These are phyloP conservation scores for Brevipalpus yothersi DNA, from an alignment of 1,140 invertebrate genomes.

Conservation along the genomic window DNA sequence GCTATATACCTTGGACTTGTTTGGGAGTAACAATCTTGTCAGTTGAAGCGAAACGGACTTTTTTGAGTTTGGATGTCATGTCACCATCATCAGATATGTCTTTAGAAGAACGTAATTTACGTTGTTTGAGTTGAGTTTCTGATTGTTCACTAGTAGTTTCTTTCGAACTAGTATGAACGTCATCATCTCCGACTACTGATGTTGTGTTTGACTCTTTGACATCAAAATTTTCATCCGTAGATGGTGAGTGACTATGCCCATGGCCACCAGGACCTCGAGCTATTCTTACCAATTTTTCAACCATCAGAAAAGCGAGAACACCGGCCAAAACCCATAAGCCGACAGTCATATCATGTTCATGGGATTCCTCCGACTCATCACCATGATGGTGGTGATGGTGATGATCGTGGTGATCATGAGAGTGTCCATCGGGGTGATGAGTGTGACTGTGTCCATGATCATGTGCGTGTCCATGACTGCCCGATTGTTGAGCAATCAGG, in stretches of 20 bases:
- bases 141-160: not conserved
- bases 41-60: not conserved
- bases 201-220: too few relatives aligned
- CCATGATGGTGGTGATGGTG: conserved; percentile 18
- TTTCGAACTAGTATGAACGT: not conserved
- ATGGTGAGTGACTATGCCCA: conserved; percentile 23
- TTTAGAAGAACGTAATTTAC: not conserved
- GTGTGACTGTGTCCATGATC: conserved; percentile 24
- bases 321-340: conserved; percentile 70
- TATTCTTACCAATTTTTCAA: conserved; percentile 74
- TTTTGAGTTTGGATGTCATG: not conserved
- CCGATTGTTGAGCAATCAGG: conserved; percentile 28
- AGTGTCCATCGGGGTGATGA: conserved; percentile 17
- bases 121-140: not conserved
- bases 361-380: conserved; percentile 10
- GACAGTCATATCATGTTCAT: conserved; percentile 45
- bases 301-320: conserved; percentile 67
- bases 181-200: too few relatives aligned
- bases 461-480: conserved; percentile 23
- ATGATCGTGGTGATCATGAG: not conserved
- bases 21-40: not conserved
- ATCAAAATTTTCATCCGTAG: not conserved
- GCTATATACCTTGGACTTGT: not conserved
- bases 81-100: not conserved
- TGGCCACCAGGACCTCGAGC: conserved; percentile 56